Conservation (phyloP, 1,140 invertebrate species). For the Drosophila murphyi region DNA sequence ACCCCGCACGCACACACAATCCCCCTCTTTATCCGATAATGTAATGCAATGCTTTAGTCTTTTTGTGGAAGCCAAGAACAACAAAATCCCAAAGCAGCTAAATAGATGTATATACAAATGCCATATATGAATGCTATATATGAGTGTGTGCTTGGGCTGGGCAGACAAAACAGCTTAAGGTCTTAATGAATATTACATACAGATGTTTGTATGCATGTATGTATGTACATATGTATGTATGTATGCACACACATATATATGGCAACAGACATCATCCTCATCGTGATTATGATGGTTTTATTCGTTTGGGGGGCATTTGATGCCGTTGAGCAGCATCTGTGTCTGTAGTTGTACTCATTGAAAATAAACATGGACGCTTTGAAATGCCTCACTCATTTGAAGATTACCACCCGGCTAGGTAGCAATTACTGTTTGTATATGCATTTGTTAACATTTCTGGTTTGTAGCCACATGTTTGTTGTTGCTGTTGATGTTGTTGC, state of each 20-base stretch:
- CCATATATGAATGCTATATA: slow-evolving; percentile 19
- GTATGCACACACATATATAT: not conserved
- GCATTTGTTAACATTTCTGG: slow-evolving; percentile 60
- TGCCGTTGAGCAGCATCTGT: slow-evolving; percentile 25
- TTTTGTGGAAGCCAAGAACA: slow-evolving; percentile 57
- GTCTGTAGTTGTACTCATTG: slow-evolving; percentile 18
- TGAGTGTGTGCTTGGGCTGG: slow-evolving; percentile 40
- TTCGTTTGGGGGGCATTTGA: slow-evolving; percentile 9
- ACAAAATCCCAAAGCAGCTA: slow-evolving; percentile 37
- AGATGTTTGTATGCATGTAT: slow-evolving; percentile 9
- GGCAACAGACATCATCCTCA: slow-evolving; percentile 11
- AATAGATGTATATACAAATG: not conserved
- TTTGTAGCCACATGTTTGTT: slow-evolving; percentile 40
- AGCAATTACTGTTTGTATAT: slow-evolving; percentile 82
- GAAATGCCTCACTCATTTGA: slow-evolving; percentile 65
- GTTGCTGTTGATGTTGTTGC: slow-evolving; percentile 38
- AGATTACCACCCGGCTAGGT: slow-evolving; percentile 64
- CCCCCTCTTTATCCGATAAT: slow-evolving; percentile 39
- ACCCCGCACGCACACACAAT: not conserved
- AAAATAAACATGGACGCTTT: slow-evolving; percentile 63
- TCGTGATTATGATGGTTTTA: slow-evolving; percentile 18
- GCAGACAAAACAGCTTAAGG: slow-evolving; percentile 77
- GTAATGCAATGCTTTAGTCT: slow-evolving; percentile 66
- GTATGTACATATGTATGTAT: not conserved
- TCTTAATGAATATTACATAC: slow-evolving; percentile 73